Evolutionary conservation across 37 sponge, comb jelly and placozoan genomes (phyloP), one percentile per base, ranked within the genome.

Genomic region (Hexactinellida sp.): DNA sequence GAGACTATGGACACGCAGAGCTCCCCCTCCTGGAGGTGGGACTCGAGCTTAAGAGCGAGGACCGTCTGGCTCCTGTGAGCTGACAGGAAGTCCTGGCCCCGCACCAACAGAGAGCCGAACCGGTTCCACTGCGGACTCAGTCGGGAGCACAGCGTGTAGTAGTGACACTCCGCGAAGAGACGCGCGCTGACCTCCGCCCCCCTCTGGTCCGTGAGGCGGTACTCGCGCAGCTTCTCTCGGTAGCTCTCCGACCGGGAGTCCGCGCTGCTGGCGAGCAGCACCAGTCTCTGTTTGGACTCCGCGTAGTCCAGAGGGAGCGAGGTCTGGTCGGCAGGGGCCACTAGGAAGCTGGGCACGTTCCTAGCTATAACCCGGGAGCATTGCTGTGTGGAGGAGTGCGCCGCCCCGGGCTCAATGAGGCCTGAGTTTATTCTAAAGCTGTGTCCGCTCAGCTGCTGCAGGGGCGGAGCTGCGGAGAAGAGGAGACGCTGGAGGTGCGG

Each of bases 61-160:
- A 63, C 28, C 13, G 76, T 63, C 34, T 63, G 32, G 5, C 19
- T 32, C 30, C 34, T 63, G 28, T 63, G 3, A 63, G 32, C 76
- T 23, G 21, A n/a, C 25, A 63, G 30, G 34, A 63, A 63, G 28
- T 63, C 34, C 25, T 63, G 28, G 3, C 94, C 92, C 90, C 89
- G 86, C 28, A 92, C 83, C 0, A 92, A 86, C 91, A 89, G 89
- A 0, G 25, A 34, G 38, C 82, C 38, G 19, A 92, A 71, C 7
- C 23, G 24, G 83, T 94, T 94, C 94, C 94, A 94, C 54, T 94
- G 92, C 1, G 94, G 94, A 88, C 92, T 87, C 52, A 94, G 88
- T 25, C 94, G 54, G 36, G 92, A 91, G 23, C 54, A 88, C 24
- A 87, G 54, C 35, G 92, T 90, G 86, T 91, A 94, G 55, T 55